These are phyloP conservation scores for Hypsibius dujardini DNA, from an alignment of 1,140 invertebrate species.

Conservation along the genomic window DNA sequence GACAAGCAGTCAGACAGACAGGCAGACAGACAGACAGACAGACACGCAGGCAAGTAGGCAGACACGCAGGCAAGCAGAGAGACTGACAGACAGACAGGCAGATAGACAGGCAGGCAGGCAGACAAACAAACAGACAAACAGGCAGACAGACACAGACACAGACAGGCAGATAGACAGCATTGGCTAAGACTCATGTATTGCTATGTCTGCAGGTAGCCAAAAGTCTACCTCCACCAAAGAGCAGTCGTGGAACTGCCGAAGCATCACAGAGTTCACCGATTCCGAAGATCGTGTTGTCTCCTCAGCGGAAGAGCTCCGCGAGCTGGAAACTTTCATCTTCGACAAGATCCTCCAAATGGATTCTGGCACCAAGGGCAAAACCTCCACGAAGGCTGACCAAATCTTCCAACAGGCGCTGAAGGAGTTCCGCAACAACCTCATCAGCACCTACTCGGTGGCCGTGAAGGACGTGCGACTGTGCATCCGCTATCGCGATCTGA, in stretches of 20 bases:
- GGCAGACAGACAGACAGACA: too few species aligned
- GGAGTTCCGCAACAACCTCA: conserved; percentile 74
- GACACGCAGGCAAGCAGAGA: too few species aligned
- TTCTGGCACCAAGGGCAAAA: conserved; percentile 38
- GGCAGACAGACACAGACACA: too few species aligned
- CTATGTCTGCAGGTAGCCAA: too few species aligned
- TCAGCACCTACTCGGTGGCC: conserved; percentile 65
- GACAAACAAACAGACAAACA: too few species aligned
- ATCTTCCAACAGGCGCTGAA: conserved; percentile 72
- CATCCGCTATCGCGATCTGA: conserved; percentile 73
- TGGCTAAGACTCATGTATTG: too few species aligned
- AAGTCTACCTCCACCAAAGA: conserved; percentile 61
- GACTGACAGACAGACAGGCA: too few species aligned
- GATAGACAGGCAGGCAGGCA: too few species aligned
- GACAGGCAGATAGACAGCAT: too few species aligned
- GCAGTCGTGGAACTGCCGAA: conserved; percentile 27
- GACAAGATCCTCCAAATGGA: conserved; percentile 68
- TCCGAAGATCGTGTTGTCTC: conserved; percentile 71
- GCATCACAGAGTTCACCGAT: conserved; percentile 73
- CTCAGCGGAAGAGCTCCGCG: conserved; percentile 57
- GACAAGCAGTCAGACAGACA: too few species aligned
- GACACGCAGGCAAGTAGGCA: too few species aligned
- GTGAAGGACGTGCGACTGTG: conserved; percentile 34
- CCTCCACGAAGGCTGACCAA: conserved; percentile 57
- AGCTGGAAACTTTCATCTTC: conserved; percentile 73